Conservation (phyloP, 2,888 invertebrate species). For the Abrostola tripartita region DNA sequence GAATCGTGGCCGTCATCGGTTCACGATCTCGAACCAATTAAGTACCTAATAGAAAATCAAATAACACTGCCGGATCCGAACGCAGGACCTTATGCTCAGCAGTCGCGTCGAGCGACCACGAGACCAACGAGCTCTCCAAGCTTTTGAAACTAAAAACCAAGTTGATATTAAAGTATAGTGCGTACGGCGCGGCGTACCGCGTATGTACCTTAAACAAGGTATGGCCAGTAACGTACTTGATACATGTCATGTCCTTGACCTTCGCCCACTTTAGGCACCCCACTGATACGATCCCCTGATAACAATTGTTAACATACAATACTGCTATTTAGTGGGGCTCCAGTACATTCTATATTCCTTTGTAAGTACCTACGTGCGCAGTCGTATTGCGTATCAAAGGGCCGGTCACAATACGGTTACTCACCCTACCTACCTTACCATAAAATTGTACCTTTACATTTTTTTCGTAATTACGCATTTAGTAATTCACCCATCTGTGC, state of each 20-base stretch:
- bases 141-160: too few relatives aligned
- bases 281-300: conserved; percentile 4
- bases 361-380: background rate
- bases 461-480: background rate
- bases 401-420: background rate
- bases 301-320: conserved; percentile 11
- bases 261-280: background rate
- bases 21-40: too few relatives aligned
- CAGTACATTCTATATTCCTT: background rate
- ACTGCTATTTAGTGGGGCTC: conserved; percentile 1
- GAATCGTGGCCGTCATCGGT: too few relatives aligned
- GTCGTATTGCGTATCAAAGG: background rate
- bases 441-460: background rate
- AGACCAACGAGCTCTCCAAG: too few relatives aligned
- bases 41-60: too few relatives aligned
- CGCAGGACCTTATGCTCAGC: too few relatives aligned
- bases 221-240: background rate
- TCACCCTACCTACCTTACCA: background rate
- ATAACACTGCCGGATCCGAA: too few relatives aligned
- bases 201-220: background rate
- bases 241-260: conserved; percentile 4
- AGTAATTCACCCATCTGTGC: too few relatives aligned
- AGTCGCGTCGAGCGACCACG: too few relatives aligned
- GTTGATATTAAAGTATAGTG: too few relatives aligned
- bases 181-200: too few relatives aligned